Percentiles rank a stretch among this genome's conserved stretches.
Conservation (phyloP, 2,113 vertebrate species). For the Epinephelus fuscoguttatus region DNA sequence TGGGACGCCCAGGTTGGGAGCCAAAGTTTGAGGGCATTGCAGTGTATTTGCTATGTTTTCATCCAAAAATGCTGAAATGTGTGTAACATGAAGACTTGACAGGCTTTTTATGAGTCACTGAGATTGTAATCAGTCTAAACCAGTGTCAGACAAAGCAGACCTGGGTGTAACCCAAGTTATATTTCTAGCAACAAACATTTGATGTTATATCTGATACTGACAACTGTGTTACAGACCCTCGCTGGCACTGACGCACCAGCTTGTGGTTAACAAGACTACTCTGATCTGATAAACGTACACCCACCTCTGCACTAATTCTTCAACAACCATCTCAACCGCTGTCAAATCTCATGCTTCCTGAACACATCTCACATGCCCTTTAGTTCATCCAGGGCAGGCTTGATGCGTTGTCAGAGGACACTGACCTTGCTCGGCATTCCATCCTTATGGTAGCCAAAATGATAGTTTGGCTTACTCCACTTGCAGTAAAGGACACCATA, state of each 20-base stretch:
- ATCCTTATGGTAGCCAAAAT: background rate
- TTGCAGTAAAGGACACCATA: background rate
- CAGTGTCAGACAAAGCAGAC: background rate
- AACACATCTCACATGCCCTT: background rate
- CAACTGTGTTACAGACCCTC: background rate
- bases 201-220: constrained; percentile 13
- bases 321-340: background rate
- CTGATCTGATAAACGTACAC: background rate
- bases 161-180: background rate
- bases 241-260: background rate
- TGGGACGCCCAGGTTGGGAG: too few species aligned
- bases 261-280: background rate
- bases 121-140: background rate
- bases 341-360: background rate
- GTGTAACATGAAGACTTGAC: background rate
- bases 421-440: background rate
- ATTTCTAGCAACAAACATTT: background rate
- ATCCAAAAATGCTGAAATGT: background rate
- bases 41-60: background rate
- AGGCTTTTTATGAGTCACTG: background rate
- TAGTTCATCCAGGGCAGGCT: background rate
- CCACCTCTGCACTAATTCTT: background rate
- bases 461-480: background rate
- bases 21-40: background rate
- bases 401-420: background rate